Evolutionary conservation across 2,113 vertebrate genomes (phyloP).

Genomic region (Rissa tridactyla): DNA sequence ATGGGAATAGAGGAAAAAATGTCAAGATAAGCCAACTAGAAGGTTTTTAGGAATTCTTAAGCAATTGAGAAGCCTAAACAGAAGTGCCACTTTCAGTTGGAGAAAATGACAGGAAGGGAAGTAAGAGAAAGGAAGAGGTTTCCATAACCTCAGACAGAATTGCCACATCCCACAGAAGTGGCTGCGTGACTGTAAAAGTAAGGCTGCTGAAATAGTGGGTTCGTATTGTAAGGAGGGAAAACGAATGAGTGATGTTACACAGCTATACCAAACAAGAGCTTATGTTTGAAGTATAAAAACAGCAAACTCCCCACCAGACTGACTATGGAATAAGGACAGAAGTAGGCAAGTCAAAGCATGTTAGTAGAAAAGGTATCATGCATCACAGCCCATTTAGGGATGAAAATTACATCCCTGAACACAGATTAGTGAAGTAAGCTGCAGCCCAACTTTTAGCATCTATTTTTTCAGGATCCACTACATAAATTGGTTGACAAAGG

Average conservation of each 20-base stretch:
- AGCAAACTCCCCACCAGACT: not conserved
- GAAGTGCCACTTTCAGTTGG: not conserved
- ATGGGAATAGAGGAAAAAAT: not conserved
- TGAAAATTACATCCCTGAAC: not conserved
- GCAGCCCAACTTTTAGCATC: not conserved
- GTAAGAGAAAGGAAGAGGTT: not conserved
- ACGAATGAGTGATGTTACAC: not conserved
- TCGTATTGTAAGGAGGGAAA: not conserved
- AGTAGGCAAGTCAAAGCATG: not conserved
- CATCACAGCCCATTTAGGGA: not conserved
- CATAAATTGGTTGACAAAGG: not conserved
- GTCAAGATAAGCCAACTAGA: not conserved
- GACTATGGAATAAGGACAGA: not conserved
- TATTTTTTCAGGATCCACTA: not conserved
- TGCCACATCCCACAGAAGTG: not conserved
- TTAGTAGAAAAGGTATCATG: not conserved
- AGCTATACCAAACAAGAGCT: not conserved
- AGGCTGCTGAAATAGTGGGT: not conserved
- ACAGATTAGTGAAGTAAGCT: not conserved
- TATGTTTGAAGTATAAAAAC: not conserved
- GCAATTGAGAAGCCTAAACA: not conserved
- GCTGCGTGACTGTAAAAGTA: not conserved
- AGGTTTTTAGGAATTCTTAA: not conserved
- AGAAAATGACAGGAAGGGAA: not conserved
- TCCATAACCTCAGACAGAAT: not conserved